Evolutionary conservation across 1,140 invertebrate genomes (phyloP), one percentile per base, ranked within the genome.

Genomic region (Pinna nobilis): DNA sequence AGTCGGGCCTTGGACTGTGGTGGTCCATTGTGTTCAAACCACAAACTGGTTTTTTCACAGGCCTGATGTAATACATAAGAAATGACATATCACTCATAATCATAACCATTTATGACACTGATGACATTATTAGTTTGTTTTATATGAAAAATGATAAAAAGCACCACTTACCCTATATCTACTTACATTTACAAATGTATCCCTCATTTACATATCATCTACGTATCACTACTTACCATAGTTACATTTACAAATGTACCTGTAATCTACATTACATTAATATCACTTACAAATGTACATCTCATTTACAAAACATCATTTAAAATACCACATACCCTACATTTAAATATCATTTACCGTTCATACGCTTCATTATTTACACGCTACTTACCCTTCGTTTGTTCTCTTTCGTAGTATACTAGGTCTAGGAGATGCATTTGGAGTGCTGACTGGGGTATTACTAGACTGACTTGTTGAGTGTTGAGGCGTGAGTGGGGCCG

Each of bases 321-420:
- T n/a, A n/a, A n/a, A n/a, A n/a, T n/a, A n/a, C n/a, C n/a, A n/a
- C n/a, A n/a, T n/a, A n/a, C n/a, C n/a, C n/a, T n/a, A n/a, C n/a
- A n/a, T n/a, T n/a, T n/a, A n/a, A n/a, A n/a, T n/a, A n/a, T n/a
- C n/a, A n/a, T n/a, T n/a, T n/a, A n/a, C n/a, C n/a, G n/a, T n/a
- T n/a, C n/a, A n/a, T n/a, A n/a, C n/a, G 9, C 25, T 9, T 25
- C 3, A 65, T 18, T 32, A 25, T 15, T 11, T 6, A 30, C n/a
- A 25, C 57, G 57, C 67, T n/a, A 79, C 85, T 86, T 79, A 91
- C 90, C 87, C 88, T 68, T 93, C 92, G 78, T 90, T 89, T 78
- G 93, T 92, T 63, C 93, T 86, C 84, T 93, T 93, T 66, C 93
- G 88, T 28, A 93, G 85, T 82, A 94, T 93, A 80, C 92, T 93